Base-by-base conservation (phyloP, 2,888 invertebrate species). In the Cactoblastis cactorum region DNA sequence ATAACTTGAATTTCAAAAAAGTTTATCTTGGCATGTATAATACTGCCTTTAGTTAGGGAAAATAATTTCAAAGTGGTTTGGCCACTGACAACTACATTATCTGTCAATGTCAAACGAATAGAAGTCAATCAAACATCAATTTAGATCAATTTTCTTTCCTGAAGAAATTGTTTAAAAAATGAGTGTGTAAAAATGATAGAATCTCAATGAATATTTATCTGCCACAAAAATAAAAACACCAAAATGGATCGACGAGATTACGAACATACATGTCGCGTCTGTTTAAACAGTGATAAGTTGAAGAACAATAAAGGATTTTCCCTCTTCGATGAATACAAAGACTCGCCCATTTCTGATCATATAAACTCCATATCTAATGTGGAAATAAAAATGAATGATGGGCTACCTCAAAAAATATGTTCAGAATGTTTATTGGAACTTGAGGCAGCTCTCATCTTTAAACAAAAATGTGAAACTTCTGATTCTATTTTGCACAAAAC, bases 321-420 rank as follows among this genome's bases (percentile, higher is more conserved):
- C 0, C 51, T 87, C 28, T 83, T 80, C 54, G 77, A 78, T 41
- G 69, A 62, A 55, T 78, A 74, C 51, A 79, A 80, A 53, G 63
- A 70, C 57, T 64, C 55, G 46, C 55, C 68, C 1, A 62, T 86
- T 52, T 72, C 64, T 19, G 77, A 81, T 39, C 74, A 77, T 56
- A 77, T 88, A 15, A 74, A 74, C 52, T 64, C 65, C 6, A 59
- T 88, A 45, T 69, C 83, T 1, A 74, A 76, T 33, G 62, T 88
- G 3, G 61, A 71, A 35, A 83, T 88, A 49, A 65, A 59, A 32
- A 45, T 69, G 54, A 68, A 65, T 4, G 87, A 87, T 54, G 78
- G 78, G 0, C 64, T 83, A n/a, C 86, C 88, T 0, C 64, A 71
- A 22, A 70, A 57, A 54, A 85, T 88, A 57, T 88, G 88, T 55